These are phyloP conservation scores for Teleiodes luculella DNA, from an alignment of 2,888 invertebrate species.

Conservation along the genomic window DNA sequence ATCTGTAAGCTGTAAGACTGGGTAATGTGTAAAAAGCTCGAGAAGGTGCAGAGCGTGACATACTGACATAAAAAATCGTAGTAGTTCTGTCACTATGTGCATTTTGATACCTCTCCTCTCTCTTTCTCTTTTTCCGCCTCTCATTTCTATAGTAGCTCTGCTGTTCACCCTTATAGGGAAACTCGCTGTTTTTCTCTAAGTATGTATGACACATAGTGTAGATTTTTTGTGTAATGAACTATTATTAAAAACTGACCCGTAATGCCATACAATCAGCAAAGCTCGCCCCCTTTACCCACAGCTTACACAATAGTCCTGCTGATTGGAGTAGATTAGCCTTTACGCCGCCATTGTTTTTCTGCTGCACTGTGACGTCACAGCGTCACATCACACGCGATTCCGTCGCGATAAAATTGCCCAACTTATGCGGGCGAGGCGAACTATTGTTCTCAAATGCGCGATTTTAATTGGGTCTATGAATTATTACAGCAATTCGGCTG, in stretches of 20 bases:
- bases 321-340: slow-evolving; percentile 19
- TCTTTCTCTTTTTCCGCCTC: too few species aligned
- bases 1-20: too few species aligned
- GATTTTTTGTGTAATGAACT: too few species aligned
- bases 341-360: slow-evolving; percentile 19
- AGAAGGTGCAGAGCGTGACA: too few species aligned
- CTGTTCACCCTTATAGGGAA: too few species aligned
- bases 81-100: too few species aligned
- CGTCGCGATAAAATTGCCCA: slow-evolving; percentile 20
- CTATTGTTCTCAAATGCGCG: slow-evolving; percentile 13
- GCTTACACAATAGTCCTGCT: slow-evolving; percentile 10
- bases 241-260: not conserved
- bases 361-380: slow-evolving; percentile 4
- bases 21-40: too few species aligned
- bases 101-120: too few species aligned
- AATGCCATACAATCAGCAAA: not conserved
- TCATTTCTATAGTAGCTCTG: too few species aligned
- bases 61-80: too few species aligned
- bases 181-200: too few species aligned
- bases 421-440: slow-evolving; percentile 13
- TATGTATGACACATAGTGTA: too few species aligned
- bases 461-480: slow-evolving; percentile 15
- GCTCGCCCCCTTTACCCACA: not conserved
- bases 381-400: slow-evolving; percentile 13
- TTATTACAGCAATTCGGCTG: not conserved